These are phyloP conservation scores for Ochropleura leucogaster DNA, from an alignment of 2,888 invertebrate species.

Conservation along the genomic window DNA sequence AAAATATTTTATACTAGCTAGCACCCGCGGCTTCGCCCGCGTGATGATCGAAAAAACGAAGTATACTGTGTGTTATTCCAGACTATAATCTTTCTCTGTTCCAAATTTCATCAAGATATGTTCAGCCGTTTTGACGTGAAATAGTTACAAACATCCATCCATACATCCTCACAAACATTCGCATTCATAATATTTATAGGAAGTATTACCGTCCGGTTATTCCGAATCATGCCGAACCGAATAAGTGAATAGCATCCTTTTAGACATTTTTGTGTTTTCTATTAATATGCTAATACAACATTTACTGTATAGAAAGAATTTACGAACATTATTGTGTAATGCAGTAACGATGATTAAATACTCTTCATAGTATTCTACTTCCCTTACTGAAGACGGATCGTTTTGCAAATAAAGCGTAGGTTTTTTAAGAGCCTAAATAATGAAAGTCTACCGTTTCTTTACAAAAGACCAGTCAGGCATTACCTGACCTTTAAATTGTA, in stretches of 20 bases:
- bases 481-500: background rate
- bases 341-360: conserved; percentile 27
- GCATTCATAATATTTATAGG: no score
- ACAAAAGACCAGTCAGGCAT: background rate
- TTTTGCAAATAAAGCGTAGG: background rate
- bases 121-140: no score
- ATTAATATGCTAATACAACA: conserved; percentile 33
- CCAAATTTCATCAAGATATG: no score
- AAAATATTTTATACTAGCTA: no score
- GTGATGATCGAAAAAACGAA: no score
- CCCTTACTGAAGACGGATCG: background rate
- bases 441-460: background rate
- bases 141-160: no score
- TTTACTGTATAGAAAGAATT: conserved; percentile 23
- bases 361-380: background rate
- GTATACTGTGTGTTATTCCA: no score
- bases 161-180: no score
- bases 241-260: background rate
- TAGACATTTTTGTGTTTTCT: conserved; percentile 17
- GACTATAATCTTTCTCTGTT: no score
- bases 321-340: background rate
- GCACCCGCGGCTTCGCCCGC: no score
- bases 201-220: background rate
- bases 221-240: background rate
- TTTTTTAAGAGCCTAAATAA: conserved; percentile 1